Evolutionary conservation across 2,113 vertebrate species (phyloP).

Genomic region (Anoura caudifer): DNA sequence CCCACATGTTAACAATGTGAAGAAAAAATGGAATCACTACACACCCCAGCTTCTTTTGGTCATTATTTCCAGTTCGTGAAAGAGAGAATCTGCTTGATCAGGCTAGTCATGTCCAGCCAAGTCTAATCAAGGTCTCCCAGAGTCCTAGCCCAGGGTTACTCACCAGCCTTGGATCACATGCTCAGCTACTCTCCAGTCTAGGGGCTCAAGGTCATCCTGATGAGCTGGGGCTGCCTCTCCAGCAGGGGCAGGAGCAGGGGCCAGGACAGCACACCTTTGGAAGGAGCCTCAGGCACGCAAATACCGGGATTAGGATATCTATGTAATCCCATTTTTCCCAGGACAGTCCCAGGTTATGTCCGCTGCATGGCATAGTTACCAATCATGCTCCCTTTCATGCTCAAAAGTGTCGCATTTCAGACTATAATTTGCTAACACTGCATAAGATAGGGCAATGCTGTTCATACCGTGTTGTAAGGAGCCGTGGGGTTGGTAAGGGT

Average conservation of each 20-base stretch:
- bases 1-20: neutral
- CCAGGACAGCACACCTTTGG: neutral
- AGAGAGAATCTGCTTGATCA: slow-evolving; percentile 4
- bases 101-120: neutral
- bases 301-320: neutral
- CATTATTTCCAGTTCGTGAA: neutral
- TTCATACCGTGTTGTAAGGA: neutral
- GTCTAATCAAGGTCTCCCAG: neutral
- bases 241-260: neutral
- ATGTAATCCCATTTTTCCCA: neutral
- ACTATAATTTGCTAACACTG: neutral
- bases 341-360: neutral
- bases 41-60: neutral
- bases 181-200: neutral
- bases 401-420: neutral
- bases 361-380: neutral
- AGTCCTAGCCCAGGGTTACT: neutral
- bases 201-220: neutral
- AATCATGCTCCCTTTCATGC: neutral
- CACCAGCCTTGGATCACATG: neutral
- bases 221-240: neutral
- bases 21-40: neutral
- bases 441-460: neutral
- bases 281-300: neutral
- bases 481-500: neutral